These are phyloP conservation scores for Athalia circularis DNA, from an alignment of 2,888 invertebrate genomes.

Conservation along the genomic window DNA sequence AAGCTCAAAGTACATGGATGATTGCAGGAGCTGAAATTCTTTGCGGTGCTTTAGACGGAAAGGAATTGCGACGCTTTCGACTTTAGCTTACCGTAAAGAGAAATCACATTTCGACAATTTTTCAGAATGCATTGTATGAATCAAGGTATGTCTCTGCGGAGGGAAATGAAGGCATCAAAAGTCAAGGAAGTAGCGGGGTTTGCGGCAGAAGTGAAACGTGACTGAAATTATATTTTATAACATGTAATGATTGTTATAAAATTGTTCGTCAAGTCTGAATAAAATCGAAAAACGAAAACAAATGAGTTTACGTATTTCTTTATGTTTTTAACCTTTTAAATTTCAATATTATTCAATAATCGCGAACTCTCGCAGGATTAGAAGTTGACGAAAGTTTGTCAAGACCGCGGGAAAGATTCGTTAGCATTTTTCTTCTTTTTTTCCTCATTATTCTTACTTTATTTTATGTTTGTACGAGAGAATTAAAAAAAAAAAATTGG, in stretches of 20 bases:
- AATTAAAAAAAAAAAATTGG: background rate
- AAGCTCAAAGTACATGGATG: no score
- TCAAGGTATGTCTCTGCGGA: background rate
- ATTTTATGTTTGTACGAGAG: background rate
- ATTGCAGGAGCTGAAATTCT: background rate
- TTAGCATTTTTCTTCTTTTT: background rate
- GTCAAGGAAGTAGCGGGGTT: background rate
- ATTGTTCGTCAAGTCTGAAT: conserved; percentile 16
- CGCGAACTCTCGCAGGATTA: background rate
- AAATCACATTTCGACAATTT: conserved; percentile 6
- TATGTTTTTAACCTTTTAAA: conserved; percentile 6
- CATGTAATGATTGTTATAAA: background rate
- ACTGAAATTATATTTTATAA: conserved; percentile 1
- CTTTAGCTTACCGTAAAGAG: background rate
- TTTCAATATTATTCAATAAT: background rate
- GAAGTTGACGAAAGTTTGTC: conserved; percentile 26
- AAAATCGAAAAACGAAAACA: background rate
- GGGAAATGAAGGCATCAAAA: conserved; percentile 18
- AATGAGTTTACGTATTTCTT: background rate
- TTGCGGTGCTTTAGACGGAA: background rate
- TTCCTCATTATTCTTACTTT: background rate
- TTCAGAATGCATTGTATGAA: background rate
- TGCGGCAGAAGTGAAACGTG: background rate
- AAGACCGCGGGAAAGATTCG: background rate
- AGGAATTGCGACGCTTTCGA: background rate